Evolutionary conservation across 2,113 vertebrate genomes (phyloP), one percentile per base, ranked within the genome.

Genomic region (Peromyscus maniculatus): DNA sequence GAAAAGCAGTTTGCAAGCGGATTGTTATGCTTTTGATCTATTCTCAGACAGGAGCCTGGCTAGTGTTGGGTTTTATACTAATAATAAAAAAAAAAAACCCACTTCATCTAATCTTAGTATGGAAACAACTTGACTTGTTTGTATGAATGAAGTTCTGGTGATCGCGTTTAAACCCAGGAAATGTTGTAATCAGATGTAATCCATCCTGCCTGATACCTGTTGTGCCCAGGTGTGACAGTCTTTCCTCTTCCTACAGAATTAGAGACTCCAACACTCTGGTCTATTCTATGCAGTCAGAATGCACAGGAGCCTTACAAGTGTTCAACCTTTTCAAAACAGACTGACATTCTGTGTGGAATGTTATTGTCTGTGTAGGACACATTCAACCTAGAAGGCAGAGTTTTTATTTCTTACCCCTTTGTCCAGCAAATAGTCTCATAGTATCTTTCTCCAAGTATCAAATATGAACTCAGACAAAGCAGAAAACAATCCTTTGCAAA

Each of bases 91-190:
- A 62, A 52, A 66, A 55, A 92, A 92, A 62, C 21, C 83, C 83
- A 91, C 69, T 87, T 95, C 67, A 87, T 91, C 52, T 87, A 49
- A 71, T 83, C 39, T 64, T 92, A 91, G 95, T 59, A 7, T 92
- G 89, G 52, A 96, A 96, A 92, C 36, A 6, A 90, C 92, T 86
- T 90, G 67, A 90, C 59, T 92, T 89, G 52, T 79, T 83, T 57
- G 39, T 62, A 52, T 91, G 75, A 93, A 36, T 82, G 52, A 78
- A 91, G 96, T 82, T 91, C 94, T 96, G 93, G 72, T 52, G 94
- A 94, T 94, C 88, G 49, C 96, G 95, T 80, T 97, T 89, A 96
- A 94, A 93, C 33, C 57, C 82, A 96, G 91, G 72, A 95, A 96
- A 93, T 95, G 86, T 91, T 94, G 62, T 0, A 84, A 78, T 67